Percentiles rank a stretch among this genome's conserved stretches.
Conservation (phyloP, 2,888 invertebrate genomes). For the Ochropleura leucogaster region DNA sequence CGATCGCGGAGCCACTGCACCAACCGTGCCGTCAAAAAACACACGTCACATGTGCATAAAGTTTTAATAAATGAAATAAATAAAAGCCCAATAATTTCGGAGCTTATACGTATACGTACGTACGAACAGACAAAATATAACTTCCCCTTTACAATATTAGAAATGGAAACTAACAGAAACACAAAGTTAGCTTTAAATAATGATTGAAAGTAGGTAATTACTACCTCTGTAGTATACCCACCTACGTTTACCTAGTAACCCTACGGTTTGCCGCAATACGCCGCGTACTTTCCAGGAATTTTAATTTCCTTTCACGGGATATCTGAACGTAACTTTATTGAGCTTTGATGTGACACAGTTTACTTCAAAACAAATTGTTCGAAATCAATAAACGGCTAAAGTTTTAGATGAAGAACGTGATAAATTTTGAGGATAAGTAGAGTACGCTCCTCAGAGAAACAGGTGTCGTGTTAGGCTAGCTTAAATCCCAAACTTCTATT, state of each 20-base stretch:
- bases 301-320: conserved; percentile 50
- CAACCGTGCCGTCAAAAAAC: no score
- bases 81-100: no score
- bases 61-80: no score
- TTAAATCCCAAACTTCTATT: no score
- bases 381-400: neutral
- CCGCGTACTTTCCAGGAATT: conserved; percentile 46
- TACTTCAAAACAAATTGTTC: neutral
- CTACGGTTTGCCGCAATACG: conserved; percentile 45
- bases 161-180: neutral
- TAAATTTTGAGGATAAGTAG: neutral
- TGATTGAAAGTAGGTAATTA: conserved; percentile 8
- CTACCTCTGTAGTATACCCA: neutral
- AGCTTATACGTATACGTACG: no score
- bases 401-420: neutral
- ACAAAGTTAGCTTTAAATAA: neutral
- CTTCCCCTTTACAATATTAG: neutral
- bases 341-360: conserved; percentile 33
- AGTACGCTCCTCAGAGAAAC: no score
- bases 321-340: conserved; percentile 27
- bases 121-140: no score
- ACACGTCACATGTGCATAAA: no score
- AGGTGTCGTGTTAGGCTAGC: no score
- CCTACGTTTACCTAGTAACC: conserved; percentile 16
- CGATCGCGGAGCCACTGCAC: no score